A percentile compares a stretch with the other conserved stretches of the same genome.
Evolutionary conservation across 2,888 invertebrate genomes (phyloP).

Genomic region (Heliconius sara): DNA sequence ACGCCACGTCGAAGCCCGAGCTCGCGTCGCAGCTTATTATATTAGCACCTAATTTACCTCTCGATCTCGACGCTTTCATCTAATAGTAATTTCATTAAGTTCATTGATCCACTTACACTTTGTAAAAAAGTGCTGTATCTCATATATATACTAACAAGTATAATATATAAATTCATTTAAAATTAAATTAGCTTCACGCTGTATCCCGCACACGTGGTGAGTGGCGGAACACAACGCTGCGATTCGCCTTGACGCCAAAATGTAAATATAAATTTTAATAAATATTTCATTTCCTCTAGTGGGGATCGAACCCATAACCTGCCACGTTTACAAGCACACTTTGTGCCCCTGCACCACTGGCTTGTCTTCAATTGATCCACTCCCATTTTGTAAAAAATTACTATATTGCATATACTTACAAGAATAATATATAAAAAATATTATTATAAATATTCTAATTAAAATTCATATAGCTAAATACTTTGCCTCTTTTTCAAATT

Average conservation of each 20-base stretch:
- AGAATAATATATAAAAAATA: background rate
- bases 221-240: slow-evolving; percentile 42
- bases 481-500: too few relatives aligned
- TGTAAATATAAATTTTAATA: too few relatives aligned
- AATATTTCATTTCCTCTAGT: slow-evolving; percentile 48
- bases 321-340: too few relatives aligned
- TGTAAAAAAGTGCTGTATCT: background rate
- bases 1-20: background rate
- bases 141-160: too few relatives aligned
- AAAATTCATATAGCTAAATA: too few relatives aligned
- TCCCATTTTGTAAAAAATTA: background rate
- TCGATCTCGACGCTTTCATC: slow-evolving; percentile 56
- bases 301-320: too few relatives aligned
- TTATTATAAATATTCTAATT: too few relatives aligned
- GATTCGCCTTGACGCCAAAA: too few relatives aligned
- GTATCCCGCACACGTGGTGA: too few relatives aligned
- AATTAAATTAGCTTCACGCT: too few relatives aligned
- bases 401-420: background rate
- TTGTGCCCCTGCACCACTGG: slow-evolving; percentile 27
- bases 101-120: background rate
- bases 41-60: slow-evolving; percentile 63
- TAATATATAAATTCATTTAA: too few relatives aligned
- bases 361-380: slow-evolving; percentile 51
- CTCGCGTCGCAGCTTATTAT: slow-evolving; percentile 54
- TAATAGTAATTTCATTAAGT: slow-evolving; percentile 52